Evolutionary conservation across 2,113 vertebrate species (phyloP), one percentile per base, ranked within the genome.

Genomic region (Verasper variegatus): DNA sequence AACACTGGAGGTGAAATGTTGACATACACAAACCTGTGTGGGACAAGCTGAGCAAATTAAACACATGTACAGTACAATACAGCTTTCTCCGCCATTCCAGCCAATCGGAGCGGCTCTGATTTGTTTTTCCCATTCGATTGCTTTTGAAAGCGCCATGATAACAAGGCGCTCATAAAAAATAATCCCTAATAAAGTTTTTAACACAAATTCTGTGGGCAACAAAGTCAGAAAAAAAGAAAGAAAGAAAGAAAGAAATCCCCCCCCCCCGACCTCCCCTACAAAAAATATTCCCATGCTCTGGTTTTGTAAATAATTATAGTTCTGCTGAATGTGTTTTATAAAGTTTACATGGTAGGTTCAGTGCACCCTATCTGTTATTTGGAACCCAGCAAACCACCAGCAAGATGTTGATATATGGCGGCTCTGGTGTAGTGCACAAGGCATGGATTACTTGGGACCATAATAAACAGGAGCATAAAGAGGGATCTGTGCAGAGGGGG

Each of bases 381-480:
- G 96, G 96, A 98, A 94, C 96, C 96, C 95, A 95, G 93, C 91
- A 96, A 98, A 98, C 96, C 97, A 96, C 96, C 96, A 96, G 97
- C 95, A 95, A 96, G 95, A 98, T 98, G 96, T 98, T 98, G 97
- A 99, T 96, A 98, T 96, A 96, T 96, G 94, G 95, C 94, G 94
- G 94, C 93, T 95, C 95, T 96, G 95, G 95, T 96, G 96, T 95
- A 95, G 92, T 94, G 95, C 96, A 96, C 94, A 88, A 96, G 96
- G 95, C 96, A 96, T 96, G 94, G 93, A 95, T 95, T 97, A 95
- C 95, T 96, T 93, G 94, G 94, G 96, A 96, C 93, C 95, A 97
- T 97, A 98, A 98, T 98, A 99, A 98, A 98, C 97, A 99, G 94
- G 92, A 96, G 96, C 95, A 98, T 98, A 98, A 97, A 98, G 98